These are phyloP conservation scores for Lagria hirta DNA, from an alignment of 2,888 invertebrate genomes.

Conservation along the genomic window DNA sequence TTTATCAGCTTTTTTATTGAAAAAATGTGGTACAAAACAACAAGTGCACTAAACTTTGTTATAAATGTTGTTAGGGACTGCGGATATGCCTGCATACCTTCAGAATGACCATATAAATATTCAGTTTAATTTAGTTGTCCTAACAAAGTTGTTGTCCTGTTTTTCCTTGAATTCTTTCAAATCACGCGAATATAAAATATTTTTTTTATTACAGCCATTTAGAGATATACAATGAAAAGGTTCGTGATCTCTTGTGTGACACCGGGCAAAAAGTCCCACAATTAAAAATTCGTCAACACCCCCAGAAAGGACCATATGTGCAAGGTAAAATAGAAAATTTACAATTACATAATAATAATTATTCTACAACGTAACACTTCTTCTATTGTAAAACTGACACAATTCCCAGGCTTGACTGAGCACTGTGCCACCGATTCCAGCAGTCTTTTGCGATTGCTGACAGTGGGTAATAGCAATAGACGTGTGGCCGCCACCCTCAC, in stretches of 20 bases:
- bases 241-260: slow-evolving; percentile 66
- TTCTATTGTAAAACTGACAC: background rate
- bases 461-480: slow-evolving; percentile 63
- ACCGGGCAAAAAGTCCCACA: slow-evolving; percentile 30
- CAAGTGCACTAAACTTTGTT: no score
- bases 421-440: slow-evolving; percentile 61
- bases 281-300: slow-evolving; percentile 77
- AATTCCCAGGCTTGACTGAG: slow-evolving; percentile 62
- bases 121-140: no score
- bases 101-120: no score
- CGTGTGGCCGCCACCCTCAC: slow-evolving; percentile 72
- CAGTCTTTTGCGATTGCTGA: slow-evolving; percentile 61
- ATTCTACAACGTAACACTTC: slow-evolving; percentile 2
- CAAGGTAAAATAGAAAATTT: no score
- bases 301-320: slow-evolving; percentile 75
- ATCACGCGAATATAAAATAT: slow-evolving; percentile 19
- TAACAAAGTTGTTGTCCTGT: no score
- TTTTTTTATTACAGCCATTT: slow-evolving; percentile 56
- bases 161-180: slow-evolving; percentile 8
- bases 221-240: slow-evolving; percentile 68
- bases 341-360: no score
- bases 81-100: no score
- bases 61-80: no score
- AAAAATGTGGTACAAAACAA: no score
- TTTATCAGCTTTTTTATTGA: no score